Evolutionary conservation across 2,888 invertebrate species (phyloP), one percentile per base, ranked within the genome.

Genomic region (Temnothorax rugatulus): DNA sequence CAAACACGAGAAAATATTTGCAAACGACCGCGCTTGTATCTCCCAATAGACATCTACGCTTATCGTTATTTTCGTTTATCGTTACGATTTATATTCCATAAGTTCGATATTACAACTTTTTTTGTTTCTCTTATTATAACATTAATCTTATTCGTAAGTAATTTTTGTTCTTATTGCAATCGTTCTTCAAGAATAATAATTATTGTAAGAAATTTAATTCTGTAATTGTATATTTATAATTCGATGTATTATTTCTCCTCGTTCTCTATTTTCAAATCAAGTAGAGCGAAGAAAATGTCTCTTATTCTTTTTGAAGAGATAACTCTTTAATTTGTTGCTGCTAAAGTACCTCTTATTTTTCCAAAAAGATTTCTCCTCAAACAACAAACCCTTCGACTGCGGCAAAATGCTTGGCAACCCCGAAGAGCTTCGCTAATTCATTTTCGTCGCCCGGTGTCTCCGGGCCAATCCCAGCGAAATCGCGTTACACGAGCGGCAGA

Each of bases 341-440:
- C 59, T 59, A 38, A 79, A 73, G 74, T 79, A 47, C n/a, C 74
- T 59, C 21, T 73, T 57, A 81, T 81, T 81, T 81, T 73, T 59
- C 47, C 38, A 81, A 74, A 81, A 74, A 59, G 59, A 59, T 73
- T 73, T 13, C 44, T 69, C 41, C 50, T 47, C 74, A 59, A 59
- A 59, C 47, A 64, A 76, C 59, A 29, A 77, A 21, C 79, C 76
- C 52, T 68, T 54, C 74, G 18, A 73, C 59, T 47, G 59, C 38
- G 59, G 47, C 18, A 47, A 79, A 79, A 73, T 73, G 74, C 69
- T 69, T 54, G 41, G 29, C 69, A 69, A 69, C 41, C 59, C 34
- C 44, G 73, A 47, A 74, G 59, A 79, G 52, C 63, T 21, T 64
- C 82, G 84, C 66, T 89, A 89, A 89, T 89, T 89, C 89, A 88